Evolutionary conservation across 2,888 invertebrate genomes (phyloP).

Genomic region (Papilio gigon): DNA sequence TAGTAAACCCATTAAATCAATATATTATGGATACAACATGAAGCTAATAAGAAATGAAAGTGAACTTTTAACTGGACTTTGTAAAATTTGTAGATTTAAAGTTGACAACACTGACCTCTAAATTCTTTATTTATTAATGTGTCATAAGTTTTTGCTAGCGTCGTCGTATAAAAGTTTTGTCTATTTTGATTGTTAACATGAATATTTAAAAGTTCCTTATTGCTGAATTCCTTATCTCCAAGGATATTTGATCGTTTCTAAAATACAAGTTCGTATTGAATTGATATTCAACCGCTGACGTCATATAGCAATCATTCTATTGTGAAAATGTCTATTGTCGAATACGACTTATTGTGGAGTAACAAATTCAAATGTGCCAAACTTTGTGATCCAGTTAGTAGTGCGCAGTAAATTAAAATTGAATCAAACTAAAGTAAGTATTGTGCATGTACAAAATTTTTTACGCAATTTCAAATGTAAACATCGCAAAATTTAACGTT

Average conservation of each 20-base stretch:
- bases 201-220: constrained; percentile 10
- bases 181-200: constrained; percentile 16
- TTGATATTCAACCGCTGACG: constrained; percentile 32
- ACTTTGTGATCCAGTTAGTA: constrained; percentile 24
- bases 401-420: constrained; percentile 3
- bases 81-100: not conserved
- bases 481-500: not conserved
- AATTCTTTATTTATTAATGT: constrained; percentile 2
- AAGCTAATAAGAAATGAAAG: not conserved
- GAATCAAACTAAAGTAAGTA: constrained; percentile 19
- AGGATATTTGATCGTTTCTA: constrained; percentile 5
- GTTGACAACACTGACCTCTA: not conserved
- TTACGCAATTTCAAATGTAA: not conserved
- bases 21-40: too few species aligned
- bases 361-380: constrained; percentile 33
- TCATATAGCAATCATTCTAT: constrained; percentile 35
- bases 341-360: constrained; percentile 23
- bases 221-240: constrained; percentile 1
- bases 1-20: too few species aligned
- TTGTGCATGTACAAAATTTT: not conserved
- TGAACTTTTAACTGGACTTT: not conserved
- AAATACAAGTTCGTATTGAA: constrained; percentile 3
- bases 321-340: constrained; percentile 38
- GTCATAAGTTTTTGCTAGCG: constrained; percentile 19
- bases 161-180: constrained; percentile 9